Conservation (phyloP, 2,888 invertebrate species). For the Monochamus alternatus region DNA sequence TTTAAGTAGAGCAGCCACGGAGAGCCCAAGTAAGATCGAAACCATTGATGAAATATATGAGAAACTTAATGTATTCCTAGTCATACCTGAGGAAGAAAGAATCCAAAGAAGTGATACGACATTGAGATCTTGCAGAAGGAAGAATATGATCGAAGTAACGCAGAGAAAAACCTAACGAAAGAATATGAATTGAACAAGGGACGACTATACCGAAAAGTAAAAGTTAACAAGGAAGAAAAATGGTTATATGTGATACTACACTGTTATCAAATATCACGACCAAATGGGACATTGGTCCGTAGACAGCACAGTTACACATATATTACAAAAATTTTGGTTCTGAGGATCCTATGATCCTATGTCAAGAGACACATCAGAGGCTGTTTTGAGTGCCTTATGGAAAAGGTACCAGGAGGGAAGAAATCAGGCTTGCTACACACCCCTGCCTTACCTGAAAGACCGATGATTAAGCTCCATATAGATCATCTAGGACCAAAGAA, state of each 20-base stretch:
- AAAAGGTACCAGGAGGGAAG: constrained; percentile 46
- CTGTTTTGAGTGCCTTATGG: constrained; percentile 47
- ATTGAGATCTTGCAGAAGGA: constrained; percentile 35
- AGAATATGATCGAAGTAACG: constrained; percentile 26
- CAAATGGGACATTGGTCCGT: constrained; percentile 44
- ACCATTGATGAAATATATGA: constrained; percentile 34
- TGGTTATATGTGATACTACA: constrained; percentile 47
- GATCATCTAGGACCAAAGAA: constrained; percentile 48
- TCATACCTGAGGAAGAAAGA: constrained; percentile 39
- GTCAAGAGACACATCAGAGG: constrained; percentile 43
- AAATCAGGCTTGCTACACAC: constrained; percentile 47
- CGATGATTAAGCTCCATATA: constrained; percentile 48
- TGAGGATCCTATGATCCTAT: constrained; percentile 40
- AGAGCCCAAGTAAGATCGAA: constrained; percentile 26
- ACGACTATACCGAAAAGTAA: constrained; percentile 32
- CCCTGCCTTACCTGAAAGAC: constrained; percentile 38
- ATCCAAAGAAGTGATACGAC: constrained; percentile 42
- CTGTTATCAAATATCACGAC: constrained; percentile 46
- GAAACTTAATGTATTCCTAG: constrained; percentile 31
- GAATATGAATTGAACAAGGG: constrained; percentile 42
- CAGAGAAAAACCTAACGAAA: constrained; percentile 37
- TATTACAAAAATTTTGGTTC: constrained; percentile 49
- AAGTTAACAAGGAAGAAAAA: constrained; percentile 32
- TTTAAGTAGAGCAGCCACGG: constrained; percentile 51
- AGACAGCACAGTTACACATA: constrained; percentile 31